These are phyloP conservation scores for Ricordea florida DNA, from an alignment of 92 coral and sea anemone species.

Conservation along the genomic window DNA sequence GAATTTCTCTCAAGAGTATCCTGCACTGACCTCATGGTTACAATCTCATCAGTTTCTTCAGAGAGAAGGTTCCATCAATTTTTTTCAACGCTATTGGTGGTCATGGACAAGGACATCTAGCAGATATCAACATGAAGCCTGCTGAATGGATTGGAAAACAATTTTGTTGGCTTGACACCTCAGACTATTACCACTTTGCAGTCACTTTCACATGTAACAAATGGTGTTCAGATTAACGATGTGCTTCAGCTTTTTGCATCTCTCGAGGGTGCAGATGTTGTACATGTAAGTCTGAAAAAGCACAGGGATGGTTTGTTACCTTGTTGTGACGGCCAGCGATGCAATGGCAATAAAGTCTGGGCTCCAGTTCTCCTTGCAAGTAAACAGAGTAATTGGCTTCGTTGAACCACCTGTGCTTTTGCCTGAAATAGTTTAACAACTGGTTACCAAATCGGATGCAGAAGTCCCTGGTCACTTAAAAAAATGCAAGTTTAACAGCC, in stretches of 20 bases:
- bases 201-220: constrained; percentile 15
- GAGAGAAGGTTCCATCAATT: constrained; percentile 41
- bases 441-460: constrained; percentile 35
- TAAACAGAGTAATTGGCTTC: constrained; percentile 41
- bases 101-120: constrained; percentile 35
- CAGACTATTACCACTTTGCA: constrained; percentile 21
- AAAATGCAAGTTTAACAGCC: constrained; percentile 48
- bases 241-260: constrained; percentile 27
- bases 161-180: constrained; percentile 50
- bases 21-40: constrained; percentile 48
- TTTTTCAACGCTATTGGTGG: constrained; percentile 52
- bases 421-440: constrained; percentile 29
- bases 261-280: constrained; percentile 21
- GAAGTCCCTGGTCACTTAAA: constrained; percentile 27
- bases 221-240: constrained; percentile 27
- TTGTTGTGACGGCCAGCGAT: constrained; percentile 47
- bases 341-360: constrained; percentile 64
- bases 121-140: constrained; percentile 43
- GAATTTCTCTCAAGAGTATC: constrained; percentile 39
- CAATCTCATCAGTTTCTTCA: constrained; percentile 67
- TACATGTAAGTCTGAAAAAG: constrained; percentile 30
- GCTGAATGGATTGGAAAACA: constrained; percentile 32
- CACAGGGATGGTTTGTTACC: constrained; percentile 38
- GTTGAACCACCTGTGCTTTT: constrained; percentile 32
- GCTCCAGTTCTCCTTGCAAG: constrained; percentile 50